Evolutionary conservation across 2,113 vertebrate species (phyloP).

Genomic region (Apeltes quadracus): DNA sequence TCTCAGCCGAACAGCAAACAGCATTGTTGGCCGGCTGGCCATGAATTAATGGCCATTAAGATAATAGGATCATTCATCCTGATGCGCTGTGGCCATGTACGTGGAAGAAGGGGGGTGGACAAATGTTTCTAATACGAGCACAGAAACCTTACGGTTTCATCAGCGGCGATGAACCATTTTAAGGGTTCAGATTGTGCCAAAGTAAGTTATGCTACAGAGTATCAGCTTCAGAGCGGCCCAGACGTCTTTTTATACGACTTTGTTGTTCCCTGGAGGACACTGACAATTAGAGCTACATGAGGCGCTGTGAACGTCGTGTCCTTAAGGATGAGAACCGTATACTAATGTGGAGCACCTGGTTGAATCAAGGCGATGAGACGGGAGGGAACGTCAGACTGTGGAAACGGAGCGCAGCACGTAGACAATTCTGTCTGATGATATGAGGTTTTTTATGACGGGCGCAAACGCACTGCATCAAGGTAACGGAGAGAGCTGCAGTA

Average conservation of each 20-base stretch:
- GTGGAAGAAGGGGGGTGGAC: slow-evolving; percentile 1
- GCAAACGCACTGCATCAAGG: neutral
- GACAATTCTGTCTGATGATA: neutral
- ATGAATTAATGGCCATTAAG: slow-evolving; percentile 61
- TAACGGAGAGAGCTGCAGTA: slow-evolving; percentile 17
- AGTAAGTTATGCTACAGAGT: neutral
- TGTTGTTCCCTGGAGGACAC: neutral
- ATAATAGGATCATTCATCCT: slow-evolving; percentile 63
- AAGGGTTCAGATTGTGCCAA: neutral
- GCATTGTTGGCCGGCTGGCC: slow-evolving; percentile 51
- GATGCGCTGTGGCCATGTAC: slow-evolving; percentile 13
- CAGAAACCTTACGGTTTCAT: neutral
- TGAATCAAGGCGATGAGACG: no score
- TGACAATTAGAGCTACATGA: neutral
- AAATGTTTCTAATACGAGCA: slow-evolving; percentile 11
- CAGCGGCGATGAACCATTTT: neutral
- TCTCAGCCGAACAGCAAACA: slow-evolving; percentile 31
- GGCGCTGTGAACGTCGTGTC: neutral
- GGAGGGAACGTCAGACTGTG: no score
- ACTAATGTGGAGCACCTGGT: no score
- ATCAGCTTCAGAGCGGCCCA: neutral
- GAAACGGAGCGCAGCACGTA: no score
- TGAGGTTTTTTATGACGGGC: neutral
- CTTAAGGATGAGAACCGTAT: no score
- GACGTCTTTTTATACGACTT: neutral